These are phyloP conservation scores for Cetoscarus ocellatus DNA, from an alignment of 2,797 vertebrate species.

Conservation along the genomic window DNA sequence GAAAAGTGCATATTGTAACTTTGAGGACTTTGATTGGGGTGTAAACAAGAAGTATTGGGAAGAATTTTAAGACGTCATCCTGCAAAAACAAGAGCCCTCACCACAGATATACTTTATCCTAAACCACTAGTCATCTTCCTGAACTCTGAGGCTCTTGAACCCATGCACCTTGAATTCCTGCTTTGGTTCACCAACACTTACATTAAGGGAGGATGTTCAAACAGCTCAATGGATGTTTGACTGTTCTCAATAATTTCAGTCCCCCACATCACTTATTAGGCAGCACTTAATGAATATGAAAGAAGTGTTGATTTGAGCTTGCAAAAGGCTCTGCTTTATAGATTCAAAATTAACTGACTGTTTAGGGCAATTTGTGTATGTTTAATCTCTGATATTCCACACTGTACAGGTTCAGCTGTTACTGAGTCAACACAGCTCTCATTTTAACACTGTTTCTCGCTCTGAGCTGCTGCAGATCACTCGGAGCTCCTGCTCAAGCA, in stretches of 20 bases:
- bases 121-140: too few relatives aligned
- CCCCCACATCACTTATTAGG: not conserved
- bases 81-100: too few relatives aligned
- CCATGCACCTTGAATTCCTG: too few relatives aligned
- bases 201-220: too few relatives aligned
- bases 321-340: not conserved
- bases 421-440: conserved; percentile 17
- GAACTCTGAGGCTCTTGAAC: too few relatives aligned
- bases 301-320: not conserved
- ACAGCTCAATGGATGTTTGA: not conserved
- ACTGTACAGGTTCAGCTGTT: conserved; percentile 5
- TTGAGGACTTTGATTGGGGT: too few relatives aligned
- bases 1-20: too few relatives aligned
- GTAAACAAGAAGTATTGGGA: too few relatives aligned
- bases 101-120: too few relatives aligned
- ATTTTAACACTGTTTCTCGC: conserved; percentile 7
- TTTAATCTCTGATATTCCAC: conserved; percentile 3
- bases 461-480: conserved; percentile 30
- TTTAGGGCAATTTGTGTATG: not conserved
- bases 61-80: too few relatives aligned
- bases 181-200: too few relatives aligned
- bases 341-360: conserved; percentile 1
- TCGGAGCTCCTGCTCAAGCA: conserved; percentile 5
- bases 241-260: not conserved
- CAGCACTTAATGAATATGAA: not conserved